Percentiles rank a stretch among this genome's conserved stretches.
These are phyloP conservation scores for Phrixothrix hirtus DNA, from an alignment of 2,888 invertebrate species.

Conservation along the genomic window DNA sequence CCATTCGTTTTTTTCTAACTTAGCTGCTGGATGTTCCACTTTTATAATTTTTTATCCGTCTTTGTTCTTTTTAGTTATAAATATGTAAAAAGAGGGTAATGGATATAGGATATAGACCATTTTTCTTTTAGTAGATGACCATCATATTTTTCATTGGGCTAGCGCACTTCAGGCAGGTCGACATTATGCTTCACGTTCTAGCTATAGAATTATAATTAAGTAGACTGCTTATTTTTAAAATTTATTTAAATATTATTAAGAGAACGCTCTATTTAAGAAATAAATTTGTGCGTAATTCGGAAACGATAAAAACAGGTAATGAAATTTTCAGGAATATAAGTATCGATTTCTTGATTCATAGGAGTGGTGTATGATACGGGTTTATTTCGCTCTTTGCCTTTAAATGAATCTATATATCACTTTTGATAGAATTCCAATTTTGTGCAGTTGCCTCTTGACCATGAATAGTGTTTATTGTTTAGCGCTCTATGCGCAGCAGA, in stretches of 20 bases:
- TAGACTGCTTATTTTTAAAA: too few relatives aligned
- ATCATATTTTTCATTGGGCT: constrained; percentile 27
- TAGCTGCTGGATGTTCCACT: constrained; percentile 4
- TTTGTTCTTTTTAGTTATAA: constrained; percentile 14
- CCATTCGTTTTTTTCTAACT: constrained; percentile 5
- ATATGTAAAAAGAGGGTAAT: constrained; percentile 30
- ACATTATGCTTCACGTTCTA: constrained; percentile 19
- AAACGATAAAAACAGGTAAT: too few relatives aligned
- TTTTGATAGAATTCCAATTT: not conserved
- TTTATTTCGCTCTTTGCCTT: too few relatives aligned
- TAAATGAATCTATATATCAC: too few relatives aligned
- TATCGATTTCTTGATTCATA: too few relatives aligned
- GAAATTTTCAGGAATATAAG: too few relatives aligned
- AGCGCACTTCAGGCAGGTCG: constrained; percentile 14
- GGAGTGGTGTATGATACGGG: too few relatives aligned
- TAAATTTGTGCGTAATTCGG: too few relatives aligned
- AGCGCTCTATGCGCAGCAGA: constrained; percentile 15
- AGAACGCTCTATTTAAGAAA: too few relatives aligned
- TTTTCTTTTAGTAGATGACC: constrained; percentile 25
- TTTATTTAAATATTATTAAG: too few relatives aligned
- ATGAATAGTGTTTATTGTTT: constrained; percentile 5
- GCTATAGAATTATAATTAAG: constrained; percentile 5
- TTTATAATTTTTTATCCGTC: constrained; percentile 17
- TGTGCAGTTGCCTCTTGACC: not conserved
- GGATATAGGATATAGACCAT: constrained; percentile 21